Percentiles rank a stretch among this genome's conserved stretches.
phyloP scores from a whole-genome alignment of 2,888 invertebrate species.

The Podotricha telesiphe region DNA sequence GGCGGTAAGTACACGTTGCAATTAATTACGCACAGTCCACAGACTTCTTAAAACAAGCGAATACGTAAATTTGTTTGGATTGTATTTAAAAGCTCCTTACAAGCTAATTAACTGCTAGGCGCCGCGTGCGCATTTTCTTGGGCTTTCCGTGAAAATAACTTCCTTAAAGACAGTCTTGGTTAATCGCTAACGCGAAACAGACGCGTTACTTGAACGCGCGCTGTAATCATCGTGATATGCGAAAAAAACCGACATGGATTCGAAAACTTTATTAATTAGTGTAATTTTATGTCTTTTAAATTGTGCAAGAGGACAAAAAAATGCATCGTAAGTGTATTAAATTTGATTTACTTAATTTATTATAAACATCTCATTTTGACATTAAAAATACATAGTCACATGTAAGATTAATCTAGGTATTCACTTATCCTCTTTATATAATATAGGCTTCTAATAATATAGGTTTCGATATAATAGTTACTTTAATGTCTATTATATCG shows the following conservation, averaged over 20 bases:
- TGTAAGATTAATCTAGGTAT: too few species aligned
- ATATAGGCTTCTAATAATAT: too few species aligned
- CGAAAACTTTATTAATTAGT: slow-evolving; percentile 59
- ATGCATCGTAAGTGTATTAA: slow-evolving; percentile 57
- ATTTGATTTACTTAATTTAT: neutral
- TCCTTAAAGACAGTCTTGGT: slow-evolving; percentile 66
- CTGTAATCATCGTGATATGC: slow-evolving; percentile 57
- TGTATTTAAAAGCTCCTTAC: slow-evolving; percentile 66
- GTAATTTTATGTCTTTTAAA: slow-evolving; percentile 55
- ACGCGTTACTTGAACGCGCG: slow-evolving; percentile 54
- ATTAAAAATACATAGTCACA: neutral
- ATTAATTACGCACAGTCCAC: slow-evolving; percentile 54
- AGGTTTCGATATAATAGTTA: too few species aligned
- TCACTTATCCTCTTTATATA: too few species aligned
- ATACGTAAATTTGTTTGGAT: slow-evolving; percentile 52
- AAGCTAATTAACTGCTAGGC: slow-evolving; percentile 39
- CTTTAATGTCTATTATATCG: too few species aligned
- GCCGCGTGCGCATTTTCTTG: slow-evolving; percentile 65
- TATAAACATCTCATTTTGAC: neutral
- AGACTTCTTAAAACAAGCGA: slow-evolving; percentile 45
- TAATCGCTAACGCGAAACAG: slow-evolving; percentile 67
- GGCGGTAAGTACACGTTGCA: slow-evolving; percentile 35
- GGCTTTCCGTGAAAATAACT: slow-evolving; percentile 52
- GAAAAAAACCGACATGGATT: slow-evolving; percentile 63
- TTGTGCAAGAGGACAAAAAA: slow-evolving; percentile 62